phyloP scores from a whole-genome alignment of 1,140 invertebrate genomes.

The Idris sp. region DNA sequence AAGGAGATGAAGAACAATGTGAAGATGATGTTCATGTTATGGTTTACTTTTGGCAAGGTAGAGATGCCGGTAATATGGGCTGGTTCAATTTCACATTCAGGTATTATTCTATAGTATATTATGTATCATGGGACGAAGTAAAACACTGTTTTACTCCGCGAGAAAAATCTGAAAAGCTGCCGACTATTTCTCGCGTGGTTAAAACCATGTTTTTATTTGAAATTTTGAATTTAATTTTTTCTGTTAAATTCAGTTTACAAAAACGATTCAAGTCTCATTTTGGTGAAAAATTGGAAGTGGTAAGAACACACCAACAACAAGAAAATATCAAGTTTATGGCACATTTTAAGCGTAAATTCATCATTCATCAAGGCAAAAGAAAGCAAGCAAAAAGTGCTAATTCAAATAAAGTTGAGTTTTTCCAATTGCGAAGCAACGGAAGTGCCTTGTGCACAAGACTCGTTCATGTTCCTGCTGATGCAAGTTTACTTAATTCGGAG shows the following conservation, averaged over 20 bases:
- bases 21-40: constrained; percentile 97
- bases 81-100: constrained; percentile 99
- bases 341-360: constrained; percentile 97
- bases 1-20: constrained; percentile 83
- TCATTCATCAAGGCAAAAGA: constrained; percentile 94
- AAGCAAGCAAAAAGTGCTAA: constrained; percentile 80
- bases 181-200: too few species aligned
- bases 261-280: constrained; percentile 98
- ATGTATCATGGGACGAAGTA: not conserved
- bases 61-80: constrained; percentile 98
- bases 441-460: constrained; percentile 95
- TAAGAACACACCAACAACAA: constrained; percentile 98
- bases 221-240: constrained; percentile 2
- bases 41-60: constrained; percentile 99
- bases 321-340: constrained; percentile 99
- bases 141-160: too few species aligned
- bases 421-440: constrained; percentile 96
- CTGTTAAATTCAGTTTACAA: constrained; percentile 84
- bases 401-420: constrained; percentile 90
- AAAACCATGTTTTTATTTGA: too few species aligned
- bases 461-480: constrained; percentile 92
- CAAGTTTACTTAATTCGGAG: constrained; percentile 87
- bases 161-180: not conserved
- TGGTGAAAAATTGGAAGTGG: constrained; percentile 96
- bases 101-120: constrained; percentile 67